phyloP scores from a whole-genome alignment of 2,797 vertebrate genomes.

The Xenentodon cancila region DNA sequence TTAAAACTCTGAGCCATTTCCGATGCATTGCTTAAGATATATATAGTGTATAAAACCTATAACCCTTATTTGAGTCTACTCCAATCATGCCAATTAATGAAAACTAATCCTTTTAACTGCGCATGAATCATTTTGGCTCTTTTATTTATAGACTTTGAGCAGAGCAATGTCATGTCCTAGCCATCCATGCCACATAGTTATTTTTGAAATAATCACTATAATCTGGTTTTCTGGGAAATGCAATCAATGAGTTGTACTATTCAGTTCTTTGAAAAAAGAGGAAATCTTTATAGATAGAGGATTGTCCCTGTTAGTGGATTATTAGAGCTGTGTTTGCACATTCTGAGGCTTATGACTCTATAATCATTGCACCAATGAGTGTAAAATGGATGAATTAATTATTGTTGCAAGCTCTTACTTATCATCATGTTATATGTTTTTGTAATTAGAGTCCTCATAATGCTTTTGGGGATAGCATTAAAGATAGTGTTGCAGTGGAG shows the following conservation, averaged over 20 bases:
- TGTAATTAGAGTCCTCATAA: conserved; percentile 6
- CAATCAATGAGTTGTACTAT: conserved; percentile 12
- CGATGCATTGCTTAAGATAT: no score
- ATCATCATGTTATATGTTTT: conserved; percentile 5
- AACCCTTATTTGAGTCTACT: neutral
- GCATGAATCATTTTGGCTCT: neutral
- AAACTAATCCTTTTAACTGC: conserved; percentile 7
- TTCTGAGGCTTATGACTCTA: conserved; percentile 10
- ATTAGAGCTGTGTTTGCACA: conserved; percentile 8
- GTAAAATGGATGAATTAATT: neutral
- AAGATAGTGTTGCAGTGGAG: neutral
- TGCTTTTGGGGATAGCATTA: conserved; percentile 1
- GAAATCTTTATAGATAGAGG: conserved; percentile 14
- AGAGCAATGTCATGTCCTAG: conserved; percentile 8
- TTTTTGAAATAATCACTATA: conserved; percentile 21
- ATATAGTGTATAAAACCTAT: no score
- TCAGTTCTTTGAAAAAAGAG: neutral
- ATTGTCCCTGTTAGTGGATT: conserved; percentile 16
- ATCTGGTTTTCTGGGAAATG: neutral
- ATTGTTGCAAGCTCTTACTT: conserved; percentile 9
- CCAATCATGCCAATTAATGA: conserved; percentile 1
- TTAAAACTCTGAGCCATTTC: neutral
- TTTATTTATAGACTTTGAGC: conserved; percentile 6
- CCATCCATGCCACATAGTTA: neutral
- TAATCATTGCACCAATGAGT: conserved; percentile 7